Conservation (phyloP, 2,113 vertebrate genomes). For the Mixornis gularis region DNA sequence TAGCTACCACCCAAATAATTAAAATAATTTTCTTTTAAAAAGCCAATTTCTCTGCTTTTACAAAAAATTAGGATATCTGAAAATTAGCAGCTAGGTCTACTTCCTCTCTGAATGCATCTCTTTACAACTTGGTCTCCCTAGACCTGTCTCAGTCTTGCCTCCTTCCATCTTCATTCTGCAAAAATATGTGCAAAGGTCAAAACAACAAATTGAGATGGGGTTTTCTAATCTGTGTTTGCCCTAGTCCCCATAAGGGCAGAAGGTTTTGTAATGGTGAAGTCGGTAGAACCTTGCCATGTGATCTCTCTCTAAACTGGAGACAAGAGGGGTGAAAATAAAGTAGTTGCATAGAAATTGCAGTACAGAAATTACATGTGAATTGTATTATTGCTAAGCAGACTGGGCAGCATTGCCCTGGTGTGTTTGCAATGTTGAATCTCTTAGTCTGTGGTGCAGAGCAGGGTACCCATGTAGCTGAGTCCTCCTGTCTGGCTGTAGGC, state of each 20-base stretch:
- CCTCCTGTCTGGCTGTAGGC: neutral
- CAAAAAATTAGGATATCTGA: neutral
- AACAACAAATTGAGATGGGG: neutral
- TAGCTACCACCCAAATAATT: neutral
- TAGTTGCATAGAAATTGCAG: neutral
- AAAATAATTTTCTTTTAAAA: neutral
- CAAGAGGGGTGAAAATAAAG: neutral
- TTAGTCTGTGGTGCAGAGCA: neutral
- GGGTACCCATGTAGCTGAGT: neutral
- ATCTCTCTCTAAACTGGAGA: neutral
- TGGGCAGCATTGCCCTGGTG: neutral
- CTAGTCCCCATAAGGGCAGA: neutral
- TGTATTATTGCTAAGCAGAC: neutral
- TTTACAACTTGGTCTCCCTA: neutral
- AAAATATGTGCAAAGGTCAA: slow-evolving; percentile 5
- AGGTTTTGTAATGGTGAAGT: neutral
- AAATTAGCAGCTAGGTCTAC: neutral
- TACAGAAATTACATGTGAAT: neutral
- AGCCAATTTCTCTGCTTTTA: neutral
- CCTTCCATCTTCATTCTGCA: neutral
- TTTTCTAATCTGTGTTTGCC: neutral
- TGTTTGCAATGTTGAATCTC: neutral
- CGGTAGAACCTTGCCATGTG: neutral
- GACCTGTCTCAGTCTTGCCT: neutral
- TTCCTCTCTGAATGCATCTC: neutral